Evolutionary conservation across 2,113 vertebrate genomes (phyloP).

Genomic region (Atractosteus spatula): DNA sequence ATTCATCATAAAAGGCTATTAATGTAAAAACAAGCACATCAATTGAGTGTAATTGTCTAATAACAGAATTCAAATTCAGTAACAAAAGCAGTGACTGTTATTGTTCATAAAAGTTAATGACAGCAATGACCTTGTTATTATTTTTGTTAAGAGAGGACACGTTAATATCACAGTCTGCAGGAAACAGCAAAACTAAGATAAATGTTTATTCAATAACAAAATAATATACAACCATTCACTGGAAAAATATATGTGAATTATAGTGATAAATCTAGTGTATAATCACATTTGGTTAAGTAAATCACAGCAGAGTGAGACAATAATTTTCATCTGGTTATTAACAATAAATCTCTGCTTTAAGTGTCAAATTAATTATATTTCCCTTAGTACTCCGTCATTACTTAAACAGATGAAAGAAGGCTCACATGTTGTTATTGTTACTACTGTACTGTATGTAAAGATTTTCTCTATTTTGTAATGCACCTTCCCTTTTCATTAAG

Average conservation of each 20-base stretch:
- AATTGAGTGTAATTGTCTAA: neutral
- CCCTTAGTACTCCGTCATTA: neutral
- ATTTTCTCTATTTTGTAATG: too few relatives aligned
- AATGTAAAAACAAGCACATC: neutral
- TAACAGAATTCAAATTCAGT: neutral
- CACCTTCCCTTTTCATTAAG: too few relatives aligned
- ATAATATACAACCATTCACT: conserved; percentile 27
- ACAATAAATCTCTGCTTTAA: conserved; percentile 28
- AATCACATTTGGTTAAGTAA: conserved; percentile 28
- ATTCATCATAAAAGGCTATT: neutral
- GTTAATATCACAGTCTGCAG: conserved; percentile 15
- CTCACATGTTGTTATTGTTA: too few relatives aligned
- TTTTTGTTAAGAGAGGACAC: neutral
- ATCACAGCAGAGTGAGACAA: conserved; percentile 33
- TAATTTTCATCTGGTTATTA: conserved; percentile 34
- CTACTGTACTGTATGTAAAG: neutral
- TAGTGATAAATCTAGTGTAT: conserved; percentile 23
- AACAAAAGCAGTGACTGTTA: neutral
- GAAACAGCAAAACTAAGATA: conserved; percentile 12
- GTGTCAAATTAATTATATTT: conserved; percentile 23
- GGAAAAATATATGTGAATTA: conserved; percentile 31
- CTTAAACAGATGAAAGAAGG: too few relatives aligned
- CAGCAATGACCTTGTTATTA: conserved; percentile 27
- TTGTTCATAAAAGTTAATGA: conserved; percentile 18
- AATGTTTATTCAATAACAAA: conserved; percentile 15